Evolutionary conservation across 2,113 vertebrate species (phyloP).

Genomic region (Eurypyga helias): DNA sequence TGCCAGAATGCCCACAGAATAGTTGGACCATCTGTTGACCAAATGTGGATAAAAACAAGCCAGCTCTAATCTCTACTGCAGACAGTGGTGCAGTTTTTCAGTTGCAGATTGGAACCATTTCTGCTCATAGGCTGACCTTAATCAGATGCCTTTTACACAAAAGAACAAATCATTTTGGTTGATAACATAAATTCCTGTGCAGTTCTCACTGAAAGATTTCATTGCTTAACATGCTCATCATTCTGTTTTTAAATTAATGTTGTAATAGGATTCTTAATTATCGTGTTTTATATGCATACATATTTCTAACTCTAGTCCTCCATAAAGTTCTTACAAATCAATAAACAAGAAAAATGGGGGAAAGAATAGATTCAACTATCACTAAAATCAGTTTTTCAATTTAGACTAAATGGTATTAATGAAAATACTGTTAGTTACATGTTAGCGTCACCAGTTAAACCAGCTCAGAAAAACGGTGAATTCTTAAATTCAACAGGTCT

Average conservation of each 20-base stretch:
- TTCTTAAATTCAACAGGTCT: not conserved
- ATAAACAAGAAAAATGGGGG: not conserved
- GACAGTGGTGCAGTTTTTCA: constrained; percentile 39
- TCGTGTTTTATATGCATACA: not conserved
- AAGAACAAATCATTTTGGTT: not conserved
- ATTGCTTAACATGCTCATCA: not conserved
- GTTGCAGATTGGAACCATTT: constrained; percentile 29
- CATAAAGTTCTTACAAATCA: not conserved
- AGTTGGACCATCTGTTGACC: constrained; percentile 70
- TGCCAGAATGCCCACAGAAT: constrained; percentile 35
- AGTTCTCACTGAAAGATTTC: not conserved
- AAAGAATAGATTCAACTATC: not conserved
- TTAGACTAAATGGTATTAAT: not conserved
- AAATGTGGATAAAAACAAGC: constrained; percentile 69
- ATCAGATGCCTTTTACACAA: constrained; percentile 7
- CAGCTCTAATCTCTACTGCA: constrained; percentile 60
- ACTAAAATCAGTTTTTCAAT: not conserved
- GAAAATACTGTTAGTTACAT: not conserved
- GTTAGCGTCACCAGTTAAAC: not conserved
- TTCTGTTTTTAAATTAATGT: not conserved
- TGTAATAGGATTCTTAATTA: constrained; percentile 9
- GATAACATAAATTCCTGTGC: not conserved
- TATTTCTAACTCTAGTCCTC: not conserved
- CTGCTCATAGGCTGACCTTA: constrained; percentile 47
- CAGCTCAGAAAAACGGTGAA: not conserved